Conservation (phyloP, 1,140 invertebrate species). For the Centruroides vittatus region DNA sequence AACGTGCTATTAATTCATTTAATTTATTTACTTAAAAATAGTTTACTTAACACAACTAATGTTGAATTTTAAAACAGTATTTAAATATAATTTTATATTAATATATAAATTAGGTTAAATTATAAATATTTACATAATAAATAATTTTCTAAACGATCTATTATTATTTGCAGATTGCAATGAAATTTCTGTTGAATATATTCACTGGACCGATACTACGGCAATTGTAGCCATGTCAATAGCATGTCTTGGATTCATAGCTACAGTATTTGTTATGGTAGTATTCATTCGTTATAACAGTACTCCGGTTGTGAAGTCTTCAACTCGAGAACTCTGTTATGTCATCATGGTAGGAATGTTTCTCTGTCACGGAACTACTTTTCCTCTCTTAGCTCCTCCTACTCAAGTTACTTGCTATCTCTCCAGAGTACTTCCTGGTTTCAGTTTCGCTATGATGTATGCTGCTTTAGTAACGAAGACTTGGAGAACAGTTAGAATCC, state of each 20-base stretch:
- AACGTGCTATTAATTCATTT: no score
- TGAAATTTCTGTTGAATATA: constrained; percentile 39
- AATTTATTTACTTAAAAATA: no score
- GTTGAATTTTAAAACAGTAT: no score
- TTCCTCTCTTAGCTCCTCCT: constrained; percentile 57
- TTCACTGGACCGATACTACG: constrained; percentile 40
- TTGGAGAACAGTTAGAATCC: constrained; percentile 66
- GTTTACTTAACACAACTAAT: no score
- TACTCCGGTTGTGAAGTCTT: constrained; percentile 53
- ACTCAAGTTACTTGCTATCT: constrained; percentile 47
- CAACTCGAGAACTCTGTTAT: constrained; percentile 49
- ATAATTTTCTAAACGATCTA: not conserved
- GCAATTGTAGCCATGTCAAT: constrained; percentile 44
- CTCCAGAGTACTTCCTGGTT: constrained; percentile 50
- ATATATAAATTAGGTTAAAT: no score
- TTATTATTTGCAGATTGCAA: constrained; percentile 34
- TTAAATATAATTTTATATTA: no score
- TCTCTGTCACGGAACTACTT: constrained; percentile 39
- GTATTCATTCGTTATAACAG: constrained; percentile 49
- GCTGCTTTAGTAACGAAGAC: constrained; percentile 70
- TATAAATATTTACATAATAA: not conserved
- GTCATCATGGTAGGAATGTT: constrained; percentile 49
- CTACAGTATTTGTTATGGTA: constrained; percentile 39
- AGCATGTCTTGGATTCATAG: constrained; percentile 44
- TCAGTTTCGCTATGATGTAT: constrained; percentile 71